These are phyloP conservation scores for Eilema caniola DNA, from an alignment of 2,888 invertebrate genomes.

Conservation along the genomic window DNA sequence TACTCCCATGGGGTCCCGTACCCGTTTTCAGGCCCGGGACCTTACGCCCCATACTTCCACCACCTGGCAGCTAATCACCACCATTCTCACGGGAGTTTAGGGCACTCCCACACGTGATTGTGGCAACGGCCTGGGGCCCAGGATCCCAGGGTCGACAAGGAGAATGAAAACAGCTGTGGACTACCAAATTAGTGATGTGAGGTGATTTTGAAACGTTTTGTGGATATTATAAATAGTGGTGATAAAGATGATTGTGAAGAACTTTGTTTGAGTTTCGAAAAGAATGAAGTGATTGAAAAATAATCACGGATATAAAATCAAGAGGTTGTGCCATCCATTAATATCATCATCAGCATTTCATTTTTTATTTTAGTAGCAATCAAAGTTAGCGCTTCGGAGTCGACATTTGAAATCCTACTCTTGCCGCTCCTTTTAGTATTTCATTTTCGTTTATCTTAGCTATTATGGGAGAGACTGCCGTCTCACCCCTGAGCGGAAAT, in stretches of 20 bases:
- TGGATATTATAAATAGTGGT: background rate
- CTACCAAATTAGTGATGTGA: conserved; percentile 63
- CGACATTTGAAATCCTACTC: no score
- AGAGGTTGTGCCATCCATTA: background rate
- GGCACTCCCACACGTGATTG: conserved; percentile 89
- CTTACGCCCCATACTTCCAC: conserved; percentile 90
- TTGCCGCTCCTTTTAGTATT: no score
- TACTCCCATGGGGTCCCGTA: conserved; percentile 90
- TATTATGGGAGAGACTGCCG: no score
- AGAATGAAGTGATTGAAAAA: conserved; percentile 16
- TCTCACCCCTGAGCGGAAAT: no score
- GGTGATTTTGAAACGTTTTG: conserved; percentile 20
- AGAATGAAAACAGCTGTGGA: conserved; percentile 68
- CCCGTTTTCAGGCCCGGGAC: conserved; percentile 85
- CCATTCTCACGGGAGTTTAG: conserved; percentile 88
- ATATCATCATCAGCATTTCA: no score
- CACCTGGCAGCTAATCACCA: conserved; percentile 90
- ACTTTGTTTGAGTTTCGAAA: conserved; percentile 20
- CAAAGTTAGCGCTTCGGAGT: no score
- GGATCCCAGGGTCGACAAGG: conserved; percentile 77
- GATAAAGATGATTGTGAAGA: conserved; percentile 1
- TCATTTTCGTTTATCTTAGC: no score
- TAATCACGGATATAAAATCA: background rate
- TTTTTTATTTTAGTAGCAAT: no score
- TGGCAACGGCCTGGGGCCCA: conserved; percentile 80